Conservation (phyloP, 2,888 invertebrate genomes). For the Parascotia fuliginaria region DNA sequence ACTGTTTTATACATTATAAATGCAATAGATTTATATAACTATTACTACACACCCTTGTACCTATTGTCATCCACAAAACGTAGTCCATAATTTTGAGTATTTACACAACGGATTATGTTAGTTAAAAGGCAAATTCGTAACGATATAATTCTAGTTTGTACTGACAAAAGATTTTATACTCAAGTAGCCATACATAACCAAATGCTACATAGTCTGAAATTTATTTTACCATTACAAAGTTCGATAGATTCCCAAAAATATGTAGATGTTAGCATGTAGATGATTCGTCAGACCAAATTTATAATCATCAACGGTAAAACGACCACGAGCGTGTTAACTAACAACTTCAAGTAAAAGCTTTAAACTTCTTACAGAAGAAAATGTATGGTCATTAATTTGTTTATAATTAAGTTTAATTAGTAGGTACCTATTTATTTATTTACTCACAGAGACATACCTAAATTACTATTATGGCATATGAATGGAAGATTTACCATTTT, state of each 20-base stretch:
- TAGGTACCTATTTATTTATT: slow-evolving; percentile 73
- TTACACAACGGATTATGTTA: too few relatives aligned
- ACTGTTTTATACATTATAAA: slow-evolving; percentile 6
- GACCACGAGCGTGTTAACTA: slow-evolving; percentile 15
- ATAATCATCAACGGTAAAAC: slow-evolving; percentile 13
- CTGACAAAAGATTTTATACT: too few relatives aligned
- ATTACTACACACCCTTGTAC: not conserved
- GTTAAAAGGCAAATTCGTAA: too few relatives aligned
- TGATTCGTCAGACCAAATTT: not conserved
- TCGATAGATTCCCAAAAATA: not conserved
- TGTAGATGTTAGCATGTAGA: not conserved
- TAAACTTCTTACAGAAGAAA: slow-evolving; percentile 46
- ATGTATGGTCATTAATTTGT: slow-evolving; percentile 44
- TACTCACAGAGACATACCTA: slow-evolving; percentile 57
- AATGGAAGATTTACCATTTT: slow-evolving; percentile 74
- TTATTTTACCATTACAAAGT: too few relatives aligned
- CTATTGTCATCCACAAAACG: not conserved
- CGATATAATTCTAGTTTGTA: too few relatives aligned
- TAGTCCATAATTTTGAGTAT: too few relatives aligned
- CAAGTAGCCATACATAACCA: too few relatives aligned
- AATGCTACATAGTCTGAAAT: too few relatives aligned
- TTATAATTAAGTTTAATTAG: slow-evolving; percentile 51
- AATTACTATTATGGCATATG: slow-evolving; percentile 39
- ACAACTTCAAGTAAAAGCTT: slow-evolving; percentile 48
- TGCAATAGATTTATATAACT: not conserved